Evolutionary conservation across 2,888 invertebrate species (phyloP), one percentile per base, ranked within the genome.

Genomic region (Dysmachus trigonus): DNA sequence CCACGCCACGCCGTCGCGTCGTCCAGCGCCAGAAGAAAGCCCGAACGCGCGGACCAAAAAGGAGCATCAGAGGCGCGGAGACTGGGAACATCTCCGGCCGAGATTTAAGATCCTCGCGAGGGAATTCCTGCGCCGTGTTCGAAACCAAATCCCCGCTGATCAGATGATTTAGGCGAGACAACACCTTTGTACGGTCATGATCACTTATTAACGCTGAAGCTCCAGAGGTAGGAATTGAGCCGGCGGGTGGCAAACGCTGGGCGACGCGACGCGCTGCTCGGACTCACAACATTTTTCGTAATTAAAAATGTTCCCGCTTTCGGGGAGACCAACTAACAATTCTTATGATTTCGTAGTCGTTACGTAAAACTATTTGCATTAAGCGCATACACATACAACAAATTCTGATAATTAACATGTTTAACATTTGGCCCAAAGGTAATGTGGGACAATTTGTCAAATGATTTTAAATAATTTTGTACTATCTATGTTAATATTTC

Each of bases 71-170:
- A 41, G 33, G 7, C 31, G 31, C n/a, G 30, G 35, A 74, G 41
- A 74, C 74, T 84, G 72, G 15, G 73, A 84, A 72, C 72, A 76
- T 85, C 53, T 85, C 51, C 74, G 79, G 74, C 33, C 35, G 84
- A 87, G 87, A 87, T 87, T 87, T 87, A 87, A 87, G 84, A 85
- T 82, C 85, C 84, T 87, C 84, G 27, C 33, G 30, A 38, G 79
- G 85, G 85, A 87, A 87, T 87, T 87, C 85, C 85, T 86, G 87
- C 85, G 74, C 76, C 86, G 85, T 87, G 87, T 87, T 85, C 86
- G 71, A 87, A 87, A 87, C 86, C 30, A 86, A 87, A 87, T 82
- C 82, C 87, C 87, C 84, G 87, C 87, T 87, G 87, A 87, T 87
- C 85, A 81, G 62, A 73, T 87, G 87, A 87, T 87, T 87, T 87